Evolutionary conservation across 1,140 invertebrate species (phyloP), one percentile per base, ranked within the genome.

Genomic region (Trissolcus basalis): DNA sequence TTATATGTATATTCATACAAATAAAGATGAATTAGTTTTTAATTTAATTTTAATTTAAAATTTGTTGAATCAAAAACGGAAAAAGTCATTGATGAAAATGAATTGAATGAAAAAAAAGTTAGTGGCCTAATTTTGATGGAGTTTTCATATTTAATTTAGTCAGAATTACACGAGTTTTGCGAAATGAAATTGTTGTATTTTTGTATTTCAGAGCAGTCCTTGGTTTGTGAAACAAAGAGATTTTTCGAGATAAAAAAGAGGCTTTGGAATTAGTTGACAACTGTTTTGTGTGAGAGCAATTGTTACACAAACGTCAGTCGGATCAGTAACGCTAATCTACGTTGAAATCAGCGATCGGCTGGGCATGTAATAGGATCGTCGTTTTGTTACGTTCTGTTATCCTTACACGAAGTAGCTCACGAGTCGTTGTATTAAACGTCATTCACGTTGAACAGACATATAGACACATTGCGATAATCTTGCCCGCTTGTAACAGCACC

Each of bases 391-490:
- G 33, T 72, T 48, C 65, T 54, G 59, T 67, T 67, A 68, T 49
- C 68, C 51, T 41, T 61, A 61, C 55, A 61, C 33, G 67, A 43
- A 72, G 74, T 56, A 65, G 39, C 55, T 36, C 33, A 39, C 53
- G 49, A 60, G 67, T 51, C 56, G 58, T 11, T 59, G 64, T 65
- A 78, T 73, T 64, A 78, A 78, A 78, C 69, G 68, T 73, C 75
- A 78, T 65, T 70, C 75, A 73, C 54, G 49, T 60, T 68, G 47
- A 78, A 78, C 65, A 65, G 65, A 67, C 76, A 60, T 78, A 73
- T 73, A 51, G 76, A 78, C 76, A 78, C 61, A 74, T 74, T 71
- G 70, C 65, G 70, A 78, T 78, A 74, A 74, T 73, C 70, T 65
- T 53, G 56, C 16, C 41, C 16, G 13, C 59, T 60, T 58, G 73